These are phyloP conservation scores for Setipinna tenuifilis DNA, from an alignment of 2,797 vertebrate genomes.

Conservation along the genomic window DNA sequence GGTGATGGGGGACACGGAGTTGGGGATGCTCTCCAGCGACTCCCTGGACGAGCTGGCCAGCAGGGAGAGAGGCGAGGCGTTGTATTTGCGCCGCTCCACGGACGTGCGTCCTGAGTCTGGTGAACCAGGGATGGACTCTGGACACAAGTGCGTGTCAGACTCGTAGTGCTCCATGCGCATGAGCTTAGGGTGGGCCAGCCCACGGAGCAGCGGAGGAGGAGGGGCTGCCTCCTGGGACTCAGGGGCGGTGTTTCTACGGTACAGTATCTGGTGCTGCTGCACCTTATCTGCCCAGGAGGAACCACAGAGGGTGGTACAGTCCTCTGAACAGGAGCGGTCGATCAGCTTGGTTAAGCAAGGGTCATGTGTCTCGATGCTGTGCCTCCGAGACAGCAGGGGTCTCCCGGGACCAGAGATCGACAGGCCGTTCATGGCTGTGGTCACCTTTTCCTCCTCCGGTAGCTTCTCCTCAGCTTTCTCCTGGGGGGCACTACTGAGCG, in stretches of 20 bases:
- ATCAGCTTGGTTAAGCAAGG: conserved; percentile 75
- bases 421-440: conserved; percentile 78
- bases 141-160: conserved; percentile 76
- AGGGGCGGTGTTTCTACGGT: conserved; percentile 85
- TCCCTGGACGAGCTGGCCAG: conserved; percentile 75
- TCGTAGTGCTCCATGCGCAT: conserved; percentile 85
- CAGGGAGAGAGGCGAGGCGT: conserved; percentile 82
- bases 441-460: conserved; percentile 69
- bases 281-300: conserved; percentile 84
- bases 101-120: conserved; percentile 81
- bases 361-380: conserved; percentile 91
- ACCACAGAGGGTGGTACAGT: conserved; percentile 63
- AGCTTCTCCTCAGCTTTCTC: conserved; percentile 65
- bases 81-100: conserved; percentile 82
- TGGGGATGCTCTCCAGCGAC: conserved; percentile 85
- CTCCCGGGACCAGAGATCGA: conserved; percentile 71
- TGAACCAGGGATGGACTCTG: conserved; percentile 79
- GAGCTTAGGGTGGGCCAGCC: conserved; percentile 78
- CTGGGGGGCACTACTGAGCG: conserved; percentile 65
- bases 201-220: conserved; percentile 49
- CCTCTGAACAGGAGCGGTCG: conserved; percentile 71
- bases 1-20: conserved; percentile 80
- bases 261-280: conserved; percentile 81
- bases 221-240: conserved; percentile 79
- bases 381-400: conserved; percentile 82